phyloP scores from a whole-genome alignment of 2,888 invertebrate genomes.

The Noctua janthe region DNA sequence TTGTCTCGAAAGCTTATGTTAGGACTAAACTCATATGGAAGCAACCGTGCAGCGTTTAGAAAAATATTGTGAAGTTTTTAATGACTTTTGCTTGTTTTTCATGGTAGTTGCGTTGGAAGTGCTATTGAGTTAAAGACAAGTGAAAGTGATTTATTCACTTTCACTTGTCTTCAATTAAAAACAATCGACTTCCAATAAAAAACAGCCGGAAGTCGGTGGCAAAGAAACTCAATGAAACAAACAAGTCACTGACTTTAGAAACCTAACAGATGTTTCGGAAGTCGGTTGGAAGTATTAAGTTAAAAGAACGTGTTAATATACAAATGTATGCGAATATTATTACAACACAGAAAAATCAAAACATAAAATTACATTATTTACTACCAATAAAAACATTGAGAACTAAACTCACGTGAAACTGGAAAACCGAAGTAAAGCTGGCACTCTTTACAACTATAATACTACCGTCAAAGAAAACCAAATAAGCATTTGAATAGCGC shows the following conservation, averaged over 20 bases:
- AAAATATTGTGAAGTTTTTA: neutral
- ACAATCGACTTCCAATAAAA: no score
- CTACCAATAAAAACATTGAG: neutral
- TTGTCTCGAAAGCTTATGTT: conserved; percentile 17
- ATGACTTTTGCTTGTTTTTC: neutral
- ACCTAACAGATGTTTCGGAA: no score
- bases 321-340: no score
- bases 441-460: neutral
- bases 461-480: neutral
- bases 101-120: neutral
- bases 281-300: no score
- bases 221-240: no score
- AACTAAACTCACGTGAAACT: neutral
- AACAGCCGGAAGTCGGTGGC: no score
- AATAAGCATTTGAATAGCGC: neutral
- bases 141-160: neutral
- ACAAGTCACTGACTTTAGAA: no score
- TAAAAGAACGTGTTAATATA: no score
- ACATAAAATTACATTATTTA: no score
- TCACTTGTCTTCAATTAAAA: neutral
- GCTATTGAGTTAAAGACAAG: neutral
- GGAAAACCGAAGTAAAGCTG: neutral
- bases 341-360: no score
- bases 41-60: neutral
- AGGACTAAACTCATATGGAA: neutral